phyloP scores from a whole-genome alignment of 2,113 vertebrate genomes.

The Geothlypis trichas region DNA sequence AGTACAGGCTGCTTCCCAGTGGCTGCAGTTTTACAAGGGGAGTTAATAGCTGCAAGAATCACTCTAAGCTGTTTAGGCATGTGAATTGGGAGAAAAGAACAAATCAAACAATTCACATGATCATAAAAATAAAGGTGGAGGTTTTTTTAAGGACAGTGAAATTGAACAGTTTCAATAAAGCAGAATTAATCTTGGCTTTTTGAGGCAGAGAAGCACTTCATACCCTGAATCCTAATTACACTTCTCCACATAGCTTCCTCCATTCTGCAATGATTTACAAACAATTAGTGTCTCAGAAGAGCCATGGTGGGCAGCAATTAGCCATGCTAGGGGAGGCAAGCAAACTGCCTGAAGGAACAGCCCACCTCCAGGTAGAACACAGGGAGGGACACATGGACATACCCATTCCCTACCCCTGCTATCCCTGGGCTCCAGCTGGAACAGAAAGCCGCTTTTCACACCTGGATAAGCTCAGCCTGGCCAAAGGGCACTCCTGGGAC shows the following conservation, averaged over 20 bases:
- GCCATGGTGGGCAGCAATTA: neutral
- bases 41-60: neutral
- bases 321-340: neutral
- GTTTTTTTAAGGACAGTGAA: neutral
- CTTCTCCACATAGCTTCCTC: neutral
- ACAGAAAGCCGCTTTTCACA: neutral
- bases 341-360: neutral
- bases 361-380: neutral
- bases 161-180: neutral
- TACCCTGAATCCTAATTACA: neutral
- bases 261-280: neutral
- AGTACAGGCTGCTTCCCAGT: neutral
- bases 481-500: neutral
- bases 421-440: neutral
- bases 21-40: neutral
- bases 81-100: neutral
- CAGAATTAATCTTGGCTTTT: neutral
- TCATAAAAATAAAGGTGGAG: neutral
- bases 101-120: neutral
- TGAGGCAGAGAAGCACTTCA: neutral
- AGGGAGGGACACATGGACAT: neutral
- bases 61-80: neutral
- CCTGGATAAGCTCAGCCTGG: neutral
- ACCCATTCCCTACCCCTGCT: accelerated
- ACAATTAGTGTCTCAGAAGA: neutral